Percentiles rank a stretch among this genome's conserved stretches.
These are phyloP conservation scores for Genyomyrus donnyi DNA, from an alignment of 2,113 vertebrate species.

Conservation along the genomic window DNA sequence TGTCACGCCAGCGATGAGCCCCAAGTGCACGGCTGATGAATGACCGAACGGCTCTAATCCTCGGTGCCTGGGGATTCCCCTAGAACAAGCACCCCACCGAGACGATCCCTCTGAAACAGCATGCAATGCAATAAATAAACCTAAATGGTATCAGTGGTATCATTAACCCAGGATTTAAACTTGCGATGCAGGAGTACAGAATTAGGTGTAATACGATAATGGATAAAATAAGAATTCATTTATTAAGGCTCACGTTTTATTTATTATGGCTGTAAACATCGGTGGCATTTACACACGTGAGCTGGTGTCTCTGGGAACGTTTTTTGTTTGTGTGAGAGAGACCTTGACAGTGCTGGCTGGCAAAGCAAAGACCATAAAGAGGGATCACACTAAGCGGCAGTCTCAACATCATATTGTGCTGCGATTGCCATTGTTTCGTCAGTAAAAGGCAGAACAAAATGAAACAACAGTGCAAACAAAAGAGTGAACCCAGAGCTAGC, in stretches of 20 bases:
- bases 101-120: background rate
- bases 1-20: background rate
- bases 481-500: background rate
- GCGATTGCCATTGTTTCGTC: background rate
- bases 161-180: background rate
- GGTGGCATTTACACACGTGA: background rate
- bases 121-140: background rate
- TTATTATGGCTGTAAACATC: background rate
- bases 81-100: background rate
- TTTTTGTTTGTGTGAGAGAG: background rate
- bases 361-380: conserved; percentile 6
- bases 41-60: background rate
- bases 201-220: background rate
- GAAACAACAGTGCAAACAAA: background rate
- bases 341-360: background rate
- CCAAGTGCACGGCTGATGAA: background rate
- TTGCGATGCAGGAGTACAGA: background rate
- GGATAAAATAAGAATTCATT: background rate
- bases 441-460: background rate
- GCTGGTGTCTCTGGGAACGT: background rate
- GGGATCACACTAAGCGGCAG: background rate
- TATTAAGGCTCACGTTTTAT: background rate
- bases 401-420: background rate
- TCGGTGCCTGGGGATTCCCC: background rate
- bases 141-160: background rate